A percentile compares a stretch with the other conserved stretches of the same genome.
Conservation (phyloP, 2,888 invertebrate species). For the Heliconius erato region DNA sequence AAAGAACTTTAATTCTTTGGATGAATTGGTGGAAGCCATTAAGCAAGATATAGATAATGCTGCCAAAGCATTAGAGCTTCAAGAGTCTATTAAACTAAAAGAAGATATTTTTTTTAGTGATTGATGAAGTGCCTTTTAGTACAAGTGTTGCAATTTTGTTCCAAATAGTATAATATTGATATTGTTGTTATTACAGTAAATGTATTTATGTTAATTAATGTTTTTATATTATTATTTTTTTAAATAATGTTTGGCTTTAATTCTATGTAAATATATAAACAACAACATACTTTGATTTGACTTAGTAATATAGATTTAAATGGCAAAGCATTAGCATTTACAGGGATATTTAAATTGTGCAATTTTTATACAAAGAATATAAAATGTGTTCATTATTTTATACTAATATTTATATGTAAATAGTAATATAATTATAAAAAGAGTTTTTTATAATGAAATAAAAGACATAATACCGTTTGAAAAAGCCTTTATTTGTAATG, state of each 20-base stretch:
- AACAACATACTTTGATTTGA: neutral
- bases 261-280: neutral
- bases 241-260: neutral
- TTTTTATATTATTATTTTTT: neutral
- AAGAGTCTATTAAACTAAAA: conserved; percentile 81
- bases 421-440: conserved; percentile 16
- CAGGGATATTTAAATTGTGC: conserved; percentile 54
- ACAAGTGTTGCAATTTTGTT: conserved; percentile 5
- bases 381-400: conserved; percentile 16
- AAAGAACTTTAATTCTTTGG: conserved; percentile 90
- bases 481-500: conserved; percentile 84
- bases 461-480: conserved; percentile 69
- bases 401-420: conserved; percentile 3
- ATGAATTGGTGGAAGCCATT: conserved; percentile 92
- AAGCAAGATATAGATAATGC: conserved; percentile 92
- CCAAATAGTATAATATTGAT: neutral
- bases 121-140: conserved; percentile 26
- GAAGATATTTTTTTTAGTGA: conserved; percentile 82
- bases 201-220: neutral
- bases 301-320: neutral
- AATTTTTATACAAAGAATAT: conserved; percentile 57
- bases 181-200: neutral
- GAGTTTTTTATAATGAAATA: conserved; percentile 27
- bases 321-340: too few relatives aligned
- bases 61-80: conserved; percentile 85